Evolutionary conservation across 2,113 vertebrate genomes (phyloP).

Genomic region (Gobio gobio): DNA sequence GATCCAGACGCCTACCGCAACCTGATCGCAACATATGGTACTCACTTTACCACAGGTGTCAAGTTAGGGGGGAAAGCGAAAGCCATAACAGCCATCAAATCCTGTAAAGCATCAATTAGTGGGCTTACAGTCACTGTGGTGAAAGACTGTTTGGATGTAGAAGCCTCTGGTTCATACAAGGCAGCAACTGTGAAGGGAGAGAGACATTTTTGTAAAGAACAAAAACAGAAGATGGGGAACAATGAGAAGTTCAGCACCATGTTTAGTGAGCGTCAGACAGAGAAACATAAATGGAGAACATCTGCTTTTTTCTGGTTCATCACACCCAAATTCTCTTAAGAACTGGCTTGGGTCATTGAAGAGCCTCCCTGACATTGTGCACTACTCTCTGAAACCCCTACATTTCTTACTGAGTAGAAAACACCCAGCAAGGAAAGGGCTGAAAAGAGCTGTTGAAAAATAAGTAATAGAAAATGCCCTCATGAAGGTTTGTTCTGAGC

Average conservation of each 20-base stretch:
- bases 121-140: conserved; percentile 60
- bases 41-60: conserved; percentile 65
- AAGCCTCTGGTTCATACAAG: conserved; percentile 53
- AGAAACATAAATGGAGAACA: conserved; percentile 33
- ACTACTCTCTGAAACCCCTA: conserved; percentile 72
- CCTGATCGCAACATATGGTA: conserved; percentile 66
- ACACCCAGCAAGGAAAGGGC: conserved; percentile 49
- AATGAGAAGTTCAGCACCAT: neutral
- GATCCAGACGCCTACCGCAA: conserved; percentile 2
- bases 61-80: conserved; percentile 59
- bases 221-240: neutral
- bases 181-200: neutral
- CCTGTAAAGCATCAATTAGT: conserved; percentile 57
- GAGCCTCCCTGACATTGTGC: conserved; percentile 63
- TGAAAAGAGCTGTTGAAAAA: conserved; percentile 70
- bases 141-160: conserved; percentile 64
- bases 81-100: conserved; percentile 61
- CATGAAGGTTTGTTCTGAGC: conserved; percentile 68
- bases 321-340: conserved; percentile 8
- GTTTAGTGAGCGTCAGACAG: neutral
- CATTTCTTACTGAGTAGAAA: conserved; percentile 59
- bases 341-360: conserved; percentile 60
- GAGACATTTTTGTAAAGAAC: neutral
- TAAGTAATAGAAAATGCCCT: conserved; percentile 71
- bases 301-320: conserved; percentile 54